Base-by-base conservation (phyloP, 2,113 vertebrate genomes). In the Junco hyemalis region DNA sequence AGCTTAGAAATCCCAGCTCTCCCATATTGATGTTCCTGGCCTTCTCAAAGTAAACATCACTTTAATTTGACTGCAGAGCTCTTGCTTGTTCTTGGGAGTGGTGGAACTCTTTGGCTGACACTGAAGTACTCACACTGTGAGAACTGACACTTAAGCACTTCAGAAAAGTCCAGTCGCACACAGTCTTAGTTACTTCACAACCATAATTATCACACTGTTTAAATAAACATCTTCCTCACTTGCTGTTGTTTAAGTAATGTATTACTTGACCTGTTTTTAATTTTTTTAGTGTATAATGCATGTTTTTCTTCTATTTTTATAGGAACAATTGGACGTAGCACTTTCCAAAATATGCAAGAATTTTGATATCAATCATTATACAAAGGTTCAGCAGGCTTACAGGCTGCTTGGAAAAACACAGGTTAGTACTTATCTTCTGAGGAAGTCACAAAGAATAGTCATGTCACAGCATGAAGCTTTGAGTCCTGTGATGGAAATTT, bases 281-380 rank as follows among this genome's bases (percentile, higher is more conserved):
- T 93, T 47, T 88, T 63, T 88, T 66, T 50, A 64, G 25, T 17
- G 11, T 95, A 91, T 84, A 73, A 86, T 6, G 31, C 6, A 1
- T 63, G 51, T 77, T 77, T 73, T 81, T 63, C 40, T 76, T 78
- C 64, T 36, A 17, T 89, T 90, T 96, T n/a, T 93, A 12, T 87
- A 99, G 99, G 99, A 99, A 93, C 99, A 99, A 85, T 82, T 99
- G 94, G 99, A 99, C 4, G 99, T 99, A 77, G 99, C 99, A 0
- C 98, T 99, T 88, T 99, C 99, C 25, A 99, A 99, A 98, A 99
- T 99, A 95, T 99, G 99, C 95, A 99, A 99, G 97, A 98, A 99
- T 98, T 99, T 99, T 97, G 99, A 99, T 93, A 97, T 99, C 70
- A 94, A 93, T 69, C 99, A 99, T 97, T 99, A 99, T 94, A 99